Evolutionary conservation across 2,113 vertebrate genomes (phyloP).

Genomic region (Clarias batrachus): DNA sequence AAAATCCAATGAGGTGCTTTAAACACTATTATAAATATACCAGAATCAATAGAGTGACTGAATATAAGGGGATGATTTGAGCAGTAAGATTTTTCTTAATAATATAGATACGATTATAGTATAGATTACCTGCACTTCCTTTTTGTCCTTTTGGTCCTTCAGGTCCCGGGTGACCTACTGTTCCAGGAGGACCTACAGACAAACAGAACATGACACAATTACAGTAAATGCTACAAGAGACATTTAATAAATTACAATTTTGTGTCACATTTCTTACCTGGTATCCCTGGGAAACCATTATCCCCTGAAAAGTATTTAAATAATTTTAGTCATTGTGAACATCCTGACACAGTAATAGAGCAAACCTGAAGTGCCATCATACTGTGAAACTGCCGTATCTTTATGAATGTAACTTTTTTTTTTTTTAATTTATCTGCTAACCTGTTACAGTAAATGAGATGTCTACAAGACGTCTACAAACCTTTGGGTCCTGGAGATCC

Average conservation of each 20-base stretch:
- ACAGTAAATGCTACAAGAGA: background rate
- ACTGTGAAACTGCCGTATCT: background rate
- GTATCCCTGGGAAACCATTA: slow-evolving; percentile 65
- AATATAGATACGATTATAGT: background rate
- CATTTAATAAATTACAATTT: slow-evolving; percentile 1
- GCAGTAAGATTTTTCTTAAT: background rate
- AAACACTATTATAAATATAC: background rate
- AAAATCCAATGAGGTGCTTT: slow-evolving; percentile 15
- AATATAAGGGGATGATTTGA: background rate
- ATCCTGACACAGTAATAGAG: background rate
- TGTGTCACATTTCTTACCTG: slow-evolving; percentile 59
- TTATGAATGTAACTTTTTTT: background rate
- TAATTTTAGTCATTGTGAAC: background rate
- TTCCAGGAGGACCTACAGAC: slow-evolving; percentile 75
- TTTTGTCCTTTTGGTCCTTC: slow-evolving; percentile 92
- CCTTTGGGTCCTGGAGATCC: slow-evolving; percentile 61
- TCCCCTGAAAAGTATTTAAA: slow-evolving; percentile 64
- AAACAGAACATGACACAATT: background rate
- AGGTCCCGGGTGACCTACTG: slow-evolving; percentile 76
- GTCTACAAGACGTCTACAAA: slow-evolving; percentile 34
- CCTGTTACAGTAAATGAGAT: background rate
- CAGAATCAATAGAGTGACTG: background rate
- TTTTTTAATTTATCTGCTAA: slow-evolving; percentile 22
- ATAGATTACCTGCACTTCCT: slow-evolving; percentile 79
- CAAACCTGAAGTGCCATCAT: background rate